Conservation (phyloP, 2,797 vertebrate genomes). For the Buceros bicornis region DNA sequence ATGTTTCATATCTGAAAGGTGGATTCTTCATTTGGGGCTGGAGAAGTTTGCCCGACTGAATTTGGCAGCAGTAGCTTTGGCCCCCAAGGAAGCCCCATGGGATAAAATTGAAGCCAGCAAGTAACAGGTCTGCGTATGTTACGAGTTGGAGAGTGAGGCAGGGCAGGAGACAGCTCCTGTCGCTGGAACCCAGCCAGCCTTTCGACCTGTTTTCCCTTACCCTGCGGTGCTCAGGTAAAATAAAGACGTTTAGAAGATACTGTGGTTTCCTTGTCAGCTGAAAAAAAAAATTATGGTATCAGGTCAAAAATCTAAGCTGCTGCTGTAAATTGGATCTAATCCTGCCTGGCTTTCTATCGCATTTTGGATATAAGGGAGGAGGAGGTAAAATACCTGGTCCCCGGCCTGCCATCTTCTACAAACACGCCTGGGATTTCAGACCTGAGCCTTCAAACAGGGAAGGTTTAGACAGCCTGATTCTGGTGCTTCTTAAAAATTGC, state of each 20-base stretch:
- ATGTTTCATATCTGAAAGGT: neutral
- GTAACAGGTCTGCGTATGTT: neutral
- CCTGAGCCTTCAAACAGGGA: neutral
- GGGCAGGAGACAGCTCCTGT: neutral
- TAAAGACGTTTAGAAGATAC: neutral
- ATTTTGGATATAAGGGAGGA: neutral
- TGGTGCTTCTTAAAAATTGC: neutral
- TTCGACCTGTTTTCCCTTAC: neutral
- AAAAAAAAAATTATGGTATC: rapidly evolving
- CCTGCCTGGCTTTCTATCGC: neutral
- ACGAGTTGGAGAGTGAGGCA: neutral
- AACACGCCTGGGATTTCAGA: neutral
- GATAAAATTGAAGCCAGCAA: neutral
- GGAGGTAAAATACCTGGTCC: neutral
- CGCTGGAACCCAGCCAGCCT: neutral
- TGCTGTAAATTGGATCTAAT: neutral
- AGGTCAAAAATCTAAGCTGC: neutral
- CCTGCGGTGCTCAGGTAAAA: neutral
- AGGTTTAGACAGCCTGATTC: neutral
- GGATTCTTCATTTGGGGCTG: neutral
- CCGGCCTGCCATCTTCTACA: neutral
- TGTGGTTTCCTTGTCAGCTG: neutral
- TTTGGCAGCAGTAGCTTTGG: neutral
- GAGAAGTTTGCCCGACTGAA: neutral
- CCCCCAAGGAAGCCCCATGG: rapidly evolving